A percentile compares a stretch with the other conserved stretches of the same genome.
These are phyloP conservation scores for Oreamnos americanus DNA, from an alignment of 2,113 vertebrate species.

Conservation along the genomic window DNA sequence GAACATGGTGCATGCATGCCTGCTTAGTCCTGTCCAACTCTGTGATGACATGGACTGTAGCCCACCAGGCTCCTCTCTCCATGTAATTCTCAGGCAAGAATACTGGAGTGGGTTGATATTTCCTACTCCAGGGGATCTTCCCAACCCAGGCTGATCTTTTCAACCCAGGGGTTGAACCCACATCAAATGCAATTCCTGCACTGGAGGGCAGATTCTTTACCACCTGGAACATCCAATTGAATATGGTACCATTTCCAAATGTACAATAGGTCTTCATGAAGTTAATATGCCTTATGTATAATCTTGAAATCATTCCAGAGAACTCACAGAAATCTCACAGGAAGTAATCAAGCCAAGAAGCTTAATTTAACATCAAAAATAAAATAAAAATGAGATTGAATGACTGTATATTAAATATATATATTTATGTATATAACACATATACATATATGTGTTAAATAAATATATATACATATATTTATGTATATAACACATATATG, in stretches of 20 bases:
- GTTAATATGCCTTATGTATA: background rate
- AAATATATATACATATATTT: too few species aligned
- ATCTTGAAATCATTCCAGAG: slow-evolving; percentile 9
- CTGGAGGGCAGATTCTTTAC: background rate
- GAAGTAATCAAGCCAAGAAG: background rate
- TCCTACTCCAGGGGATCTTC: background rate
- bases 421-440: background rate
- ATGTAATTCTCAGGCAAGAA: background rate
- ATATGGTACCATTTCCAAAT: background rate
- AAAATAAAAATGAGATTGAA: background rate
- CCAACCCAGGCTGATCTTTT: background rate
- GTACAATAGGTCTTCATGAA: background rate
- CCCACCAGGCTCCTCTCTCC: background rate
- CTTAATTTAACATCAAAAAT: slow-evolving; percentile 16
- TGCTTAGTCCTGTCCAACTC: background rate
- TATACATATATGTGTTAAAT: too few species aligned
- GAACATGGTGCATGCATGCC: background rate
- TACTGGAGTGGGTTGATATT: background rate
- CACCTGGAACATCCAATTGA: background rate
- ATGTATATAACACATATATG: too few species aligned
- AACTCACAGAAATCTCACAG: background rate
- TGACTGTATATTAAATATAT: background rate
- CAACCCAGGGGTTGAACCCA: background rate
- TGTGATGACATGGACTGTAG: background rate
- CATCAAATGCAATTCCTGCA: background rate